phyloP scores from a whole-genome alignment of 1,140 invertebrate species.

The Drosophila azteca region DNA sequence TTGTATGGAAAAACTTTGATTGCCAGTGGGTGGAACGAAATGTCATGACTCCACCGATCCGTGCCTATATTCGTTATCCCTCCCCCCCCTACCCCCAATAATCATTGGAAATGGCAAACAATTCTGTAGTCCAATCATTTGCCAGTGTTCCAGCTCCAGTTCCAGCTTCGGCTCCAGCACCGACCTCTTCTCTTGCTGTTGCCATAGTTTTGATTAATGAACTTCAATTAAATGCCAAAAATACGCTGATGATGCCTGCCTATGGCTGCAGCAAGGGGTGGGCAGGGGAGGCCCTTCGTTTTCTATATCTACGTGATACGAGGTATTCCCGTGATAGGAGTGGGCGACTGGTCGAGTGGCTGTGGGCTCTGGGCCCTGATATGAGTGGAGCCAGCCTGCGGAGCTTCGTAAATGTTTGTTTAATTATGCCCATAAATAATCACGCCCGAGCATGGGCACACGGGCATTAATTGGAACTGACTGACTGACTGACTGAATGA shows the following conservation, averaged over 20 bases:
- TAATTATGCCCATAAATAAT: constrained; percentile 82
- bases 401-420: constrained; percentile 63
- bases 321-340: constrained; percentile 28
- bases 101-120: constrained; percentile 59
- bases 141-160: constrained; percentile 3
- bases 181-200: constrained; percentile 8
- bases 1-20: constrained; percentile 68
- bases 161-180: background rate
- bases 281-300: constrained; percentile 11
- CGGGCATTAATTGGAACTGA: constrained; percentile 62
- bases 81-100: background rate
- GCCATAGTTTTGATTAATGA: constrained; percentile 67
- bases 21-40: constrained; percentile 49
- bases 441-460: constrained; percentile 59
- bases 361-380: constrained; percentile 19
- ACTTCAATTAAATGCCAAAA: constrained; percentile 69
- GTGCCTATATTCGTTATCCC: too few relatives aligned
- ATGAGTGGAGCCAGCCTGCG: constrained; percentile 25
- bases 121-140: constrained; percentile 47
- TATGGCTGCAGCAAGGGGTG: background rate
- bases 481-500: constrained; percentile 46
- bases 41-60: constrained; percentile 56
- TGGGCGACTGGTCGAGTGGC: constrained; percentile 42
- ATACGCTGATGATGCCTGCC: constrained; percentile 47
- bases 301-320: background rate